Evolutionary conservation across 2,888 invertebrate genomes (phyloP).

Genomic region (Hermodice carunculata): DNA sequence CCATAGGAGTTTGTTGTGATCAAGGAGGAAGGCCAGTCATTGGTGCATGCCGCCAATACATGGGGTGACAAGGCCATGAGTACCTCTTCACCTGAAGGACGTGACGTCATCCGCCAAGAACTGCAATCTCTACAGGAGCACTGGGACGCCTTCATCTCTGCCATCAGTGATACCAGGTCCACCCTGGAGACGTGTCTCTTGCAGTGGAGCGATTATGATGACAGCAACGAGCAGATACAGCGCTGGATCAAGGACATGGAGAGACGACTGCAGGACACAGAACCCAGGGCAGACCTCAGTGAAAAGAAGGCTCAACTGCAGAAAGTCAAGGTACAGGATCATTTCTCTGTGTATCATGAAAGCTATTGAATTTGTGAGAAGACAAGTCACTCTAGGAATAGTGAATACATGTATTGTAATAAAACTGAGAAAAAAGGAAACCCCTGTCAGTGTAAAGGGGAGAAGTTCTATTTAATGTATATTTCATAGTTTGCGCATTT

Average conservation of each 20-base stretch:
- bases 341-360: too few species aligned
- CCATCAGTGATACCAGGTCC: constrained; percentile 89
- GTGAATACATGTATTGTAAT: too few species aligned
- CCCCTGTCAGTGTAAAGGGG: too few species aligned
- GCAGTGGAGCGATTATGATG: constrained; percentile 93
- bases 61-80: constrained; percentile 90
- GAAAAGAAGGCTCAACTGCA: constrained; percentile 66
- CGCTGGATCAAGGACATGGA: constrained; percentile 96
- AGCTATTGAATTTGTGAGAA: too few species aligned
- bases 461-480: neutral
- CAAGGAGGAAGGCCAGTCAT: constrained; percentile 92
- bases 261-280: constrained; percentile 75
- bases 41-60: constrained; percentile 90
- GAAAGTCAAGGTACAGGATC: constrained; percentile 56
- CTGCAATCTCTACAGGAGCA: constrained; percentile 87
- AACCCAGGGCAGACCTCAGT: constrained; percentile 60
- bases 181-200: constrained; percentile 90
- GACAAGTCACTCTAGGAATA: too few species aligned
- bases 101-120: constrained; percentile 86
- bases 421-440: too few species aligned
- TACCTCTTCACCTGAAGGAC: constrained; percentile 90
- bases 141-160: constrained; percentile 88
- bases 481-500: neutral
- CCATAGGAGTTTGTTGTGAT: constrained; percentile 90
- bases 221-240: constrained; percentile 92